These are phyloP conservation scores for Tortricodes alternella DNA, from an alignment of 2,888 invertebrate species.

Conservation along the genomic window DNA sequence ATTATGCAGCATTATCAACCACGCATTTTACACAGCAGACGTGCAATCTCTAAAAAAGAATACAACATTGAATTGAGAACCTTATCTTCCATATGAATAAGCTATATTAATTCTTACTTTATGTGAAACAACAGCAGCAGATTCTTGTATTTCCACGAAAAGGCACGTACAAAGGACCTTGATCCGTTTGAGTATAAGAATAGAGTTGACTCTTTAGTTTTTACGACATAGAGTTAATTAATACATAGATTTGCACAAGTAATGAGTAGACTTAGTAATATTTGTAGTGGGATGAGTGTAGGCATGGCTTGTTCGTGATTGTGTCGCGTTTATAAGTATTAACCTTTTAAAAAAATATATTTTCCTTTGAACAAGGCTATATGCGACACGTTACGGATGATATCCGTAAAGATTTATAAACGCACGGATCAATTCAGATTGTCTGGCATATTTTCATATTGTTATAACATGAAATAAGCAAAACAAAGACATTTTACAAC, in stretches of 20 bases:
- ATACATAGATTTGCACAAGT: conserved; percentile 19
- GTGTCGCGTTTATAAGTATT: conserved; percentile 10
- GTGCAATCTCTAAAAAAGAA: neutral
- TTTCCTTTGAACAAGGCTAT: neutral
- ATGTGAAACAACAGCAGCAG: neutral
- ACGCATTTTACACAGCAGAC: neutral
- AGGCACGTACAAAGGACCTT: conserved; percentile 2
- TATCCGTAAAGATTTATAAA: too few relatives aligned
- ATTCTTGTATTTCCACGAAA: neutral
- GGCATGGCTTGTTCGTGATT: conserved; percentile 19
- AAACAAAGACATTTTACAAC: too few relatives aligned
- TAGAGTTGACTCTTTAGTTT: neutral
- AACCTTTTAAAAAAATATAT: neutral
- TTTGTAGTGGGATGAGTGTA: conserved; percentile 14
- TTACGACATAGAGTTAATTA: conserved; percentile 4
- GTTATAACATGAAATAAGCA: neutral
- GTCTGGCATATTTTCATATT: neutral
- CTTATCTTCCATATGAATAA: neutral
- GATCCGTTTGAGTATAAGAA: conserved; percentile 4
- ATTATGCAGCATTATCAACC: neutral
- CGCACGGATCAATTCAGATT: neutral
- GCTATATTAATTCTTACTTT: neutral
- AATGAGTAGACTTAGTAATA: conserved; percentile 12
- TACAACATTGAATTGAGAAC: neutral
- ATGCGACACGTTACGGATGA: neutral